Evolutionary conservation across 2,797 vertebrate genomes (phyloP).

Genomic region (Sus cebifrons): DNA sequence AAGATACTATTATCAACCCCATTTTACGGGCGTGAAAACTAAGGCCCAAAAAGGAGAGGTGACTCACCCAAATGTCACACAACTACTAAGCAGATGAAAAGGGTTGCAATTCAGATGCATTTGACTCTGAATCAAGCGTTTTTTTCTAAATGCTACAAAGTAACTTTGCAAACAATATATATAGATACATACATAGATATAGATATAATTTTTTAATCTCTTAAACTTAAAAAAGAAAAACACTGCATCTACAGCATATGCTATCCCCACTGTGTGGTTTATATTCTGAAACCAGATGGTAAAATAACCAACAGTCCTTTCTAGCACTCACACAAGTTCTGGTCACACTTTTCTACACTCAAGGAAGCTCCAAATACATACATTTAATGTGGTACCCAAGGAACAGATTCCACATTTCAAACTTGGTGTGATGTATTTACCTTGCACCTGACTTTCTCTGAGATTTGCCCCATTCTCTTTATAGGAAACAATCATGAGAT

Average conservation of each 20-base stretch:
- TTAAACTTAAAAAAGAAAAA: conserved; percentile 54
- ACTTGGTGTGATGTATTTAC: not conserved
- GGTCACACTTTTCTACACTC: conserved; percentile 40
- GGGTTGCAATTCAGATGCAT: not conserved
- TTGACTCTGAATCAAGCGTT: conserved; percentile 9
- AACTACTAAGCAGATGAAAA: conserved; percentile 9
- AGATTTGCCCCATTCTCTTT: not conserved
- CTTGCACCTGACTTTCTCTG: not conserved
- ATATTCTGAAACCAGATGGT: conserved; percentile 73
- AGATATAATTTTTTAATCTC: conserved; percentile 54
- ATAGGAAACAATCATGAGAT: not conserved
- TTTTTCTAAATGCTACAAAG: conserved; percentile 53
- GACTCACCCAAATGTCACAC: not conserved
- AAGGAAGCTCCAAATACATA: conserved; percentile 41
- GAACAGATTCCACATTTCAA: not conserved
- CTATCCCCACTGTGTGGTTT: conserved; percentile 57
- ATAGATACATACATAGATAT: not conserved
- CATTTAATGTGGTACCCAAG: not conserved
- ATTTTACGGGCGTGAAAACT: not conserved
- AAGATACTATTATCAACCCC: not conserved
- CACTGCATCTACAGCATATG: conserved; percentile 61
- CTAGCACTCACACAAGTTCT: conserved; percentile 22
- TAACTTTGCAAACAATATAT: conserved; percentile 67
- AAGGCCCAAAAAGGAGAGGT: not conserved
- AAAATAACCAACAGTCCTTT: conserved; percentile 53